These are phyloP conservation scores for Rhea americana DNA, from an alignment of 2,113 vertebrate genomes.

Conservation along the genomic window DNA sequence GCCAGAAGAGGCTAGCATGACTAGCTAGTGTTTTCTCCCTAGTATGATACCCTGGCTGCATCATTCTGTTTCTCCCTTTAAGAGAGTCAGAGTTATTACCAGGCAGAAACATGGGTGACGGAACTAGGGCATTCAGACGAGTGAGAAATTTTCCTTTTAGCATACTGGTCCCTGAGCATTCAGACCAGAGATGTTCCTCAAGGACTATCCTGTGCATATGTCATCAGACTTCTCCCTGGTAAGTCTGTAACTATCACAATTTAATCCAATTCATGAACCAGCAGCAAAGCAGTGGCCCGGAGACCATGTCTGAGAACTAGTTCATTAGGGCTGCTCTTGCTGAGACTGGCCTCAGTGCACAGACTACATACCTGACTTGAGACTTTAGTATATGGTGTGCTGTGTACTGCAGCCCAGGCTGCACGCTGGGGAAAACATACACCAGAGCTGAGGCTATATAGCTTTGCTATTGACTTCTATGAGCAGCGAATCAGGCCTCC, in stretches of 20 bases:
- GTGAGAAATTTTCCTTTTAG: background rate
- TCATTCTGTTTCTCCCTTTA: too few relatives aligned
- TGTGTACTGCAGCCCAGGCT: accelerated
- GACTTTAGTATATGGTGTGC: accelerated
- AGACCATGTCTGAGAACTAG: accelerated
- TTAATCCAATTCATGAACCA: background rate
- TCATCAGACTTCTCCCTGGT: accelerated
- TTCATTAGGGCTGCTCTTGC: background rate
- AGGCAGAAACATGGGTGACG: accelerated
- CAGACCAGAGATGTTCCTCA: background rate
- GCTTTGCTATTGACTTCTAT: background rate
- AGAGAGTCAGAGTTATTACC: accelerated
- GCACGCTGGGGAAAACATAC: accelerated
- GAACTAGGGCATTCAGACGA: accelerated
- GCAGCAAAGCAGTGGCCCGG: background rate
- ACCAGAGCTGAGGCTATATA: accelerated
- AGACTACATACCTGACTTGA: accelerated
- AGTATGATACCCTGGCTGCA: background rate
- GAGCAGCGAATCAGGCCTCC: background rate
- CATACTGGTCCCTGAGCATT: accelerated
- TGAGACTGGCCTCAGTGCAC: too few relatives aligned
- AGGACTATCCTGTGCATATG: accelerated
- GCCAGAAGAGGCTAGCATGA: background rate
- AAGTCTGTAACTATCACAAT: accelerated
- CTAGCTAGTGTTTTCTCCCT: accelerated